Evolutionary conservation across 1,140 invertebrate genomes (phyloP).

Genomic region (Berghia stephanieae): DNA sequence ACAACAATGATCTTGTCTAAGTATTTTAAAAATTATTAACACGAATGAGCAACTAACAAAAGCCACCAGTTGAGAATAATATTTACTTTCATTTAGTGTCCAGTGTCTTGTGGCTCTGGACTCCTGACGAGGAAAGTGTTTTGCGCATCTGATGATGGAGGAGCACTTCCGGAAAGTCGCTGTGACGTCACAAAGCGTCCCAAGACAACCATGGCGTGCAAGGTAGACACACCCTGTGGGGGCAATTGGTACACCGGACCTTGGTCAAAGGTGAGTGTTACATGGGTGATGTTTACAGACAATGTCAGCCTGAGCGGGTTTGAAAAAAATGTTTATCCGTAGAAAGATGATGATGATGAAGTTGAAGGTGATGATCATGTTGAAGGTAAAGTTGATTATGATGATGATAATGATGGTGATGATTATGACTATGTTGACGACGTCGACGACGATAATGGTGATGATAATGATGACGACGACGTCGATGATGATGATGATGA

Average conservation of each 20-base stretch:
- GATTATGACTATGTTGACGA: too few relatives aligned
- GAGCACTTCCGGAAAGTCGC: slow-evolving; percentile 26
- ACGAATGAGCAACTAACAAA: background rate
- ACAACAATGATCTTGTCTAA: background rate
- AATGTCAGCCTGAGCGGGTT: background rate
- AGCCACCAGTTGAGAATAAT: background rate
- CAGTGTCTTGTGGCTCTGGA: slow-evolving; percentile 35
- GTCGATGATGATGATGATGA: background rate
- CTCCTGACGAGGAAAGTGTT: slow-evolving; percentile 26
- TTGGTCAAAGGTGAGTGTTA: slow-evolving; percentile 40
- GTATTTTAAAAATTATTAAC: background rate
- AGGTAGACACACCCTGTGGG: slow-evolving; percentile 37
- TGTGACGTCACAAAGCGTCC: slow-evolving; percentile 36
- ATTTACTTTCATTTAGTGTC: slow-evolving; percentile 34
- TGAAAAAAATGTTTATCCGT: background rate
- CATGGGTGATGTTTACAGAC: background rate
- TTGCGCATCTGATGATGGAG: slow-evolving; percentile 35
- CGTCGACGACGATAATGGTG: background rate
- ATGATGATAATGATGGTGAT: too few relatives aligned
- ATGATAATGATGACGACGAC: background rate
- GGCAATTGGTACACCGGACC: slow-evolving; percentile 41
- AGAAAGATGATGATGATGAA: background rate
- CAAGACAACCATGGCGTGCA: slow-evolving; percentile 15
- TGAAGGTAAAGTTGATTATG: too few relatives aligned
- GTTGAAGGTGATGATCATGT: too few relatives aligned